Evolutionary conservation across 2,113 vertebrate genomes (phyloP).

Genomic region (Melanostigma gelatinosum): DNA sequence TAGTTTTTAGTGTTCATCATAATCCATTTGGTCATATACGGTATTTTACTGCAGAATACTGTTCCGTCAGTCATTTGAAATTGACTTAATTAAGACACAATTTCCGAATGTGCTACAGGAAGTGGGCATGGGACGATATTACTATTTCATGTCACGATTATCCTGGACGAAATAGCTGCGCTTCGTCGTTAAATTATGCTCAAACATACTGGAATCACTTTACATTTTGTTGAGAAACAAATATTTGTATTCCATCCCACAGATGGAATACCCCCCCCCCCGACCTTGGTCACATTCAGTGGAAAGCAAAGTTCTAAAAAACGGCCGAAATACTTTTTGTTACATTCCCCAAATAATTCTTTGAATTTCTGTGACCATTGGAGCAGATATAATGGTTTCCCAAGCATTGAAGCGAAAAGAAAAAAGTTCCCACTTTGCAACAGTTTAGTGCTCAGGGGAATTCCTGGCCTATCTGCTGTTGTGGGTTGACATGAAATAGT

Average conservation of each 20-base stretch:
- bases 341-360: slow-evolving; percentile 1
- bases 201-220: neutral
- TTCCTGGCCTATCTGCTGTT: slow-evolving; percentile 81
- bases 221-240: neutral
- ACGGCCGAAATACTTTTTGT: neutral
- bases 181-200: neutral
- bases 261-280: no score
- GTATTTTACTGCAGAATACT: slow-evolving; percentile 39
- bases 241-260: neutral
- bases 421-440: slow-evolving; percentile 63
- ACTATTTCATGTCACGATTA: neutral
- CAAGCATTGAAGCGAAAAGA: neutral
- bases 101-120: no score
- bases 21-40: slow-evolving; percentile 45
- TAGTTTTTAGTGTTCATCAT: slow-evolving; percentile 36
- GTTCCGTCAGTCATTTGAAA: neutral
- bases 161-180: neutral
- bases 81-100: neutral
- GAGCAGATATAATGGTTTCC: slow-evolving; percentile 61
- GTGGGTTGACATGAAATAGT: slow-evolving; percentile 74
- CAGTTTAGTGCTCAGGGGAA: slow-evolving; percentile 80
- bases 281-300: neutral
- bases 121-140: neutral
- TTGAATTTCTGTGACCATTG: slow-evolving; percentile 29
- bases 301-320: neutral